Evolutionary conservation across 2,797 vertebrate genomes (phyloP).

Genomic region (Todus mexicanus): DNA sequence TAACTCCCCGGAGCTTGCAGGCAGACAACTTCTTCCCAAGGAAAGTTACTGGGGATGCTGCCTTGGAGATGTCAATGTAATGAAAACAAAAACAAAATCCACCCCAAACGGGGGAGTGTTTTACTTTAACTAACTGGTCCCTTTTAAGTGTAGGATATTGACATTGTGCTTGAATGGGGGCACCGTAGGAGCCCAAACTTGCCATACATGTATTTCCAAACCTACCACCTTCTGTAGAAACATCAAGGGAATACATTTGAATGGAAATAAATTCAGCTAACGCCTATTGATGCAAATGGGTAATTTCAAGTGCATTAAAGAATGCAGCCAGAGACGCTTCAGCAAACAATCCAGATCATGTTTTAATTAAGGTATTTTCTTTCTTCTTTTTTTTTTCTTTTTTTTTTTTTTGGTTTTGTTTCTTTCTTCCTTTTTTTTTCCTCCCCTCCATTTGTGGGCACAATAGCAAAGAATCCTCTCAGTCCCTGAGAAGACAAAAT

Average conservation of each 20-base stretch:
- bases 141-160: conserved; percentile 61
- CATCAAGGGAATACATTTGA: conserved; percentile 63
- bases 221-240: conserved; percentile 50
- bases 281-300: conserved; percentile 52
- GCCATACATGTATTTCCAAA: conserved; percentile 55
- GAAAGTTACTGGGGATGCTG: conserved; percentile 34
- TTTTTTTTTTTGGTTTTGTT: too few relatives aligned
- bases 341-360: conserved; percentile 57
- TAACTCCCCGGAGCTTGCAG: not conserved
- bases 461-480: conserved; percentile 30
- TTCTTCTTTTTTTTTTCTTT: not conserved
- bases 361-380: conserved; percentile 63
- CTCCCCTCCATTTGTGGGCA: not conserved
- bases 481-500: conserved; percentile 40
- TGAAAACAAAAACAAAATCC: conserved; percentile 32
- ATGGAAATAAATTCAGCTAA: conserved; percentile 55
- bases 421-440: not conserved
- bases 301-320: conserved; percentile 61
- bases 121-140: conserved; percentile 34
- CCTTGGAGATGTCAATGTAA: not conserved
- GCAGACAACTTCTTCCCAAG: conserved; percentile 41
- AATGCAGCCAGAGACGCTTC: conserved; percentile 15
- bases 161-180: conserved; percentile 44
- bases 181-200: conserved; percentile 34
- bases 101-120: not conserved